Conservation (phyloP, 2,113 vertebrate genomes). For the Xiphias gladius region DNA sequence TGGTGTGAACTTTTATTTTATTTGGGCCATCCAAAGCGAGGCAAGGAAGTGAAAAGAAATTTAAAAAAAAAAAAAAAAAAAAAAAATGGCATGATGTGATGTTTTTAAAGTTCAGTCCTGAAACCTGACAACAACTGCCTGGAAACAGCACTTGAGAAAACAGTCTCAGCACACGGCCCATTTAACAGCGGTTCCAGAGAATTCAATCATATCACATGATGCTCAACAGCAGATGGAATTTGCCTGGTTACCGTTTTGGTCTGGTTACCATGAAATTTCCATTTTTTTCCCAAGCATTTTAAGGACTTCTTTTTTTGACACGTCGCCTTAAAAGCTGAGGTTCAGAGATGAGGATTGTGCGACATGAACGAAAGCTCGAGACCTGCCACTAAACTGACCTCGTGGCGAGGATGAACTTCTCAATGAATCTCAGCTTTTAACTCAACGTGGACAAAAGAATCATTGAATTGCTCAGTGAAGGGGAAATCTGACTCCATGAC, state of each 20-base stretch:
- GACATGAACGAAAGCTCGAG: too few relatives aligned
- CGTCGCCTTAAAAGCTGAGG: neutral
- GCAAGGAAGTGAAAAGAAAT: neutral
- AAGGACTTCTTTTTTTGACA: neutral
- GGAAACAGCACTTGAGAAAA: constrained; percentile 9
- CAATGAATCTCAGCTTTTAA: neutral
- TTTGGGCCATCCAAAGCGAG: neutral
- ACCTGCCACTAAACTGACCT: too few relatives aligned
- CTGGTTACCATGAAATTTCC: neutral
- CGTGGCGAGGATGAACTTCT: too few relatives aligned
- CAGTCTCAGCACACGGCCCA: neutral
- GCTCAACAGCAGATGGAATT: neutral
- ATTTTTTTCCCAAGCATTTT: neutral
- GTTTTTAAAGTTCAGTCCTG: neutral
- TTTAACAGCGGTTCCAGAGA: neutral
- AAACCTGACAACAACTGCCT: constrained; percentile 9
- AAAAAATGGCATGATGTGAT: neutral
- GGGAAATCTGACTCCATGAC: neutral
- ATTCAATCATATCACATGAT: neutral
- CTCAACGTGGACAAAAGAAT: neutral
- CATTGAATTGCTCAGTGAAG: neutral
- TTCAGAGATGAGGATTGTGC: neutral
- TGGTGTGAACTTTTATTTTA: neutral
- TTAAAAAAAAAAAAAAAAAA: neutral
- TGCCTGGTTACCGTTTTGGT: too few relatives aligned